Conservation (phyloP, 92 coral and sea anemone species). For the Palythoa grandiflora region DNA sequence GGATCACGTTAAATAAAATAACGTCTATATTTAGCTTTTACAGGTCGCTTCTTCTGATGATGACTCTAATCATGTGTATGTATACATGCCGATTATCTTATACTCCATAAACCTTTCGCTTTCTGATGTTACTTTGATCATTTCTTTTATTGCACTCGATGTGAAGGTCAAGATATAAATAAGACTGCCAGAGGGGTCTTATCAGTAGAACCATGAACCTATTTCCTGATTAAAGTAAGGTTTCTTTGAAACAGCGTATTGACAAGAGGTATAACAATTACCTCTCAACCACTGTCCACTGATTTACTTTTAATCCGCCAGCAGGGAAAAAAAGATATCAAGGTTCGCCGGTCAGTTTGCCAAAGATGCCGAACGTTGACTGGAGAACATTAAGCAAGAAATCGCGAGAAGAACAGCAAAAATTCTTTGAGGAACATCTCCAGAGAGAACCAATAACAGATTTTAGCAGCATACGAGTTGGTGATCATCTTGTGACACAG, state of each 20-base stretch:
- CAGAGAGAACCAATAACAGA: constrained; percentile 36
- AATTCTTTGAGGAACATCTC: constrained; percentile 21
- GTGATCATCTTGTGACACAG: constrained; percentile 29
- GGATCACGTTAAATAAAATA: too few species aligned
- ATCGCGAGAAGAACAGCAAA: constrained; percentile 4
- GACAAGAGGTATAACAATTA: not conserved
- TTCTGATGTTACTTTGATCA: not conserved
- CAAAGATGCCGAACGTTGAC: constrained; percentile 3
- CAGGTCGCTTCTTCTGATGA: too few species aligned
- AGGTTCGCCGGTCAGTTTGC: not conserved
- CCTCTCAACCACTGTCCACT: not conserved
- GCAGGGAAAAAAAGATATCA: not conserved
- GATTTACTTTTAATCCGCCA: not conserved
- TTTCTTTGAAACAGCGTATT: not conserved
- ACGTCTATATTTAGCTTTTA: too few species aligned
- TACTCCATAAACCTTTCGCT: not conserved
- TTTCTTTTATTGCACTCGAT: not conserved
- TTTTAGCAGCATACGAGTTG: constrained; percentile 12
- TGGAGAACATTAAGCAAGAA: constrained; percentile 23
- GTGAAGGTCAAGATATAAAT: not conserved
- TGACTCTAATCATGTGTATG: too few species aligned
- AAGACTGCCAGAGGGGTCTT: not conserved
- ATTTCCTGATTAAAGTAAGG: too few species aligned
- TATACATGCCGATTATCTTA: too few species aligned
- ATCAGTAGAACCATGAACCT: too few species aligned